Evolutionary conservation across 1,140 invertebrate genomes (phyloP), one percentile per base, ranked within the genome.

Genomic region (Brachionus rotundiformis): DNA sequence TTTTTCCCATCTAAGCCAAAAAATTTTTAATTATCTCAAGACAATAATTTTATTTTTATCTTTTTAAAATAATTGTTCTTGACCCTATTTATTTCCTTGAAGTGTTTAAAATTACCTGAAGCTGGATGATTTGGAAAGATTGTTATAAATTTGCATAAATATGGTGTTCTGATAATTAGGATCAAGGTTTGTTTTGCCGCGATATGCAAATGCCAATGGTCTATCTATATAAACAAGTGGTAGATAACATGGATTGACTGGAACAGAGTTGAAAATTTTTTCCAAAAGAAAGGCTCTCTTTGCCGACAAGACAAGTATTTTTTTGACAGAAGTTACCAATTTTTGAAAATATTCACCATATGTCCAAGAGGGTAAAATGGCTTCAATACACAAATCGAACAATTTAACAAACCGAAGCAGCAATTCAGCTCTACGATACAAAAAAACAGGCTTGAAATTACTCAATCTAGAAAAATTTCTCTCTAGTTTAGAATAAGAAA

Each of bases 231-330:
- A 49, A 2, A 73, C 19, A 19, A 54, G 23, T 25, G 76, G 49
- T 7, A 82, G 73, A 49, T 54, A 13, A 36, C 27, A 85, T 85
- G 85, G 82, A 87, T 85, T 85, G 84, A 41, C 54, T 27, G 83
- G 84, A 44, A 85, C 84, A 19, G 87, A 86, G 81, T 86, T 85
- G 0, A 87, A 82, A 82, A 87, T 86, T 44, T 84, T 86, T 36
- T 87, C 86, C 82, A 88, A 85, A 6, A 88, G 82, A 27, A 83
- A 77, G 77, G 85, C 82, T 83, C 86, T 83, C 82, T 85, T 86
- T 77, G 85, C 86, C 41, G 87, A 88, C 75, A 88, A 80, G 25
- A 85, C 86, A 13, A 88, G 81, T 25, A 88, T 82, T 61, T 86
- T 85, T 63, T 86, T 82, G 41, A 88, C 83, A 81, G 82, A 83